These are phyloP conservation scores for Drosophila yooni DNA, from an alignment of 2,888 invertebrate species.

Conservation along the genomic window DNA sequence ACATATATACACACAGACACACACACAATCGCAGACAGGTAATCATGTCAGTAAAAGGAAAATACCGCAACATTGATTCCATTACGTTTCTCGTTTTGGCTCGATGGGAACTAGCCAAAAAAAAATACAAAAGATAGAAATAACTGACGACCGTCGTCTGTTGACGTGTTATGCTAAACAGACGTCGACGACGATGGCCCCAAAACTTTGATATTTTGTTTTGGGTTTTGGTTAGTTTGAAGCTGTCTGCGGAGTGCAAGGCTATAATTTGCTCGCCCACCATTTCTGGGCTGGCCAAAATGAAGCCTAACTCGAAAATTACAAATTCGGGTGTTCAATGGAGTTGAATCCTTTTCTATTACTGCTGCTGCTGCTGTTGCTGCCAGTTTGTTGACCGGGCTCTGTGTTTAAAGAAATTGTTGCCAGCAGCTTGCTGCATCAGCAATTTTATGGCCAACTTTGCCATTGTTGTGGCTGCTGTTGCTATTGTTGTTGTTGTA, in stretches of 20 bases:
- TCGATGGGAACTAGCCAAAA: slow-evolving; percentile 43
- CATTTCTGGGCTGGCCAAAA: slow-evolving; percentile 56
- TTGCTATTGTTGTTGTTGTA: slow-evolving; percentile 24
- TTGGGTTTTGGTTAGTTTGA: slow-evolving; percentile 14
- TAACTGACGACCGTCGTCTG: slow-evolving; percentile 51
- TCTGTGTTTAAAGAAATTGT: slow-evolving; percentile 77
- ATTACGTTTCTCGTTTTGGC: slow-evolving; percentile 42
- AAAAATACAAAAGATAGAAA: neutral
- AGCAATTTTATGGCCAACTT: slow-evolving; percentile 57
- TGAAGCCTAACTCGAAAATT: slow-evolving; percentile 77
- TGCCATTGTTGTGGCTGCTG: slow-evolving; percentile 9
- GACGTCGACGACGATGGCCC: slow-evolving; percentile 36
- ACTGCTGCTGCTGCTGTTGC: slow-evolving; percentile 38
- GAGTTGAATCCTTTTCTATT: slow-evolving; percentile 72
- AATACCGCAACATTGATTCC: slow-evolving; percentile 56
- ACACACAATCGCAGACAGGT: slow-evolving; percentile 32
- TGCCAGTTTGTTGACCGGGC: slow-evolving; percentile 33
- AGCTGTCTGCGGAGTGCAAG: slow-evolving; percentile 7
- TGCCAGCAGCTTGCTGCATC: slow-evolving; percentile 59
- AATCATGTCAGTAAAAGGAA: slow-evolving; percentile 73
- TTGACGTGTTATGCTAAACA: slow-evolving; percentile 78
- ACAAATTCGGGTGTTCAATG: slow-evolving; percentile 78
- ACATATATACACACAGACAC: slow-evolving; percentile 16
- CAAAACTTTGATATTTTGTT: slow-evolving; percentile 11
- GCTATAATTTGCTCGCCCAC: slow-evolving; percentile 73